phyloP scores from a whole-genome alignment of 2,797 vertebrate genomes.

The Bovichtus diacanthus region DNA sequence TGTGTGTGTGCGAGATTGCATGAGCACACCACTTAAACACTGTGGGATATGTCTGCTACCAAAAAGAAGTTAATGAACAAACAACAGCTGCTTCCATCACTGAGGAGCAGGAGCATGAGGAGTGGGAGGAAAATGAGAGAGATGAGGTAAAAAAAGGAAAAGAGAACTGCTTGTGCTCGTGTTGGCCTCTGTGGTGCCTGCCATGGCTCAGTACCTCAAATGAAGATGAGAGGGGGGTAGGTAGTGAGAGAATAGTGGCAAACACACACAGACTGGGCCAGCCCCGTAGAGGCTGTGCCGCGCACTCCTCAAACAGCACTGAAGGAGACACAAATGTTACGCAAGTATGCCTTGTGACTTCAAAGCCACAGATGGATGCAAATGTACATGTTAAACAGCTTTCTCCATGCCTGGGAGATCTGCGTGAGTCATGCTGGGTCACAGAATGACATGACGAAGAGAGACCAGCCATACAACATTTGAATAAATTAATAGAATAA shows the following conservation, averaged over 20 bases:
- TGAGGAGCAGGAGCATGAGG: constrained; percentile 40
- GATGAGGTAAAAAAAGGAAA: constrained; percentile 29
- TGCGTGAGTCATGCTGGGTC: constrained; percentile 17
- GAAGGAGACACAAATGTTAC: constrained; percentile 55
- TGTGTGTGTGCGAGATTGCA: constrained; percentile 13
- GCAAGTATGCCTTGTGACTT: constrained; percentile 51
- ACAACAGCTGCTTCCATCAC: constrained; percentile 73
- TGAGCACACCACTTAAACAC: constrained; percentile 9
- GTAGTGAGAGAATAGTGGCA: constrained; percentile 41
- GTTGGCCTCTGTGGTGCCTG: constrained; percentile 50
- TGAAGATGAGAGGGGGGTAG: constrained; percentile 44
- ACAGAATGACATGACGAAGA: constrained; percentile 10
- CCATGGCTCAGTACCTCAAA: constrained; percentile 42
- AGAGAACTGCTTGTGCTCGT: constrained; percentile 41
- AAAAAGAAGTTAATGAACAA: constrained; percentile 70
- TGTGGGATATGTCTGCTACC: constrained; percentile 31
- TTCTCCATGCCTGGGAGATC: constrained; percentile 17
- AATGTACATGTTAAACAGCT: constrained; percentile 47
- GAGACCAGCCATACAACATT: neutral
- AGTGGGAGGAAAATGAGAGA: constrained; percentile 55
- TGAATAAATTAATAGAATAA: constrained; percentile 19
- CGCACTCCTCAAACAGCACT: constrained; percentile 37
- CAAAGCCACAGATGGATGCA: constrained; percentile 45
- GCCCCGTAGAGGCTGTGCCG: constrained; percentile 38
- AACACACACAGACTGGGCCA: constrained; percentile 57